Conservation (phyloP, 2,113 vertebrate species). For the Fulica atra region DNA sequence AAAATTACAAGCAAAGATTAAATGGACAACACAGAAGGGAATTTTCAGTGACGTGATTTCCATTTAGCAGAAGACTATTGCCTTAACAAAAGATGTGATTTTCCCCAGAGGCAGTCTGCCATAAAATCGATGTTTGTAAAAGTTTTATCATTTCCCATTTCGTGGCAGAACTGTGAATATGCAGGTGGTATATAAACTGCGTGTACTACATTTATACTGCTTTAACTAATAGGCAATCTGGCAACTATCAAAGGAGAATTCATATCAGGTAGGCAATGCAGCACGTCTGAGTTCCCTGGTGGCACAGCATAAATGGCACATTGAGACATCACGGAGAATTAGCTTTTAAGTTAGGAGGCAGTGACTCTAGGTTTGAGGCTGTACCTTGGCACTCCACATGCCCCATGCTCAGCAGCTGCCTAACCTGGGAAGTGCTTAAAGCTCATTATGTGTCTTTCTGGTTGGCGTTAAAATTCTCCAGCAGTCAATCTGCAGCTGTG, state of each 20-base stretch:
- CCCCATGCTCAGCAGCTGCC: conserved; percentile 2
- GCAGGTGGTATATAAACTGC: conserved; percentile 22
- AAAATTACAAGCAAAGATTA: neutral
- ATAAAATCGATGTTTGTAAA: conserved; percentile 23
- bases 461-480: neutral
- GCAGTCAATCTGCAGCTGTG: neutral
- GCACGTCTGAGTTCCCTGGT: neutral
- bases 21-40: neutral
- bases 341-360: neutral
- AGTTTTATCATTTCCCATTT: neutral
- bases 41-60: neutral
- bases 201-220: neutral
- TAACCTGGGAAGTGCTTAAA: conserved; percentile 4
- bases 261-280: neutral
- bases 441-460: neutral
- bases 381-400: conserved; percentile 4
- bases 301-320: neutral
- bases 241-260: conserved; percentile 44
- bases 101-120: neutral
- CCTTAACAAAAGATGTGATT: conserved; percentile 11
- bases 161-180: neutral
- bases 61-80: neutral
- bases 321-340: conserved; percentile 35
- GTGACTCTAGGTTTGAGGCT: neutral
- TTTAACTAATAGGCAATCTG: conserved; percentile 63